These are phyloP conservation scores for Lethenteron reissneri DNA, from an alignment of 2,113 vertebrate genomes.

Conservation along the genomic window DNA sequence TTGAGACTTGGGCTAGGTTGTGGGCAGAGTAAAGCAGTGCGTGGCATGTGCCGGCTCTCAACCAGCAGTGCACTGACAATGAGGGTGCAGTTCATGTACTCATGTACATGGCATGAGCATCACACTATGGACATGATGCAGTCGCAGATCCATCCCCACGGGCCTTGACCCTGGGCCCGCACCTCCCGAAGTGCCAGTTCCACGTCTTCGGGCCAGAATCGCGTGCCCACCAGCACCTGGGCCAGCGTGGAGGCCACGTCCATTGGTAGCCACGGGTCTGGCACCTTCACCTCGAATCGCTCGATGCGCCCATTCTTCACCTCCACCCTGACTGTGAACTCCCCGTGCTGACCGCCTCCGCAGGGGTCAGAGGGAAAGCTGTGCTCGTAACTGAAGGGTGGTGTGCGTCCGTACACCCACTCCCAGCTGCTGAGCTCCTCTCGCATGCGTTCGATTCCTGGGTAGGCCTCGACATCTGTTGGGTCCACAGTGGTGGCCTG, in stretches of 20 bases:
- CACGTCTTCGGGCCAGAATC: constrained; percentile 32
- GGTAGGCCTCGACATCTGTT: constrained; percentile 31
- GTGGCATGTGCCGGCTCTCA: no score
- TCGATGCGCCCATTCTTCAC: constrained; percentile 49
- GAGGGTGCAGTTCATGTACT: no score
- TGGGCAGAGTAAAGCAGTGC: no score
- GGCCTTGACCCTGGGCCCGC: not conserved
- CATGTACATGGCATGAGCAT: no score
- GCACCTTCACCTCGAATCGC: constrained; percentile 27
- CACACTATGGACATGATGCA: no score
- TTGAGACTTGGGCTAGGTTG: no score
- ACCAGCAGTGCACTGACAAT: no score
- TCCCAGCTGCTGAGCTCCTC: constrained; percentile 51
- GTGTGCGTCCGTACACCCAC: constrained; percentile 71
- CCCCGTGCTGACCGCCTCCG: constrained; percentile 11
- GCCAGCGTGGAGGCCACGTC: constrained; percentile 24
- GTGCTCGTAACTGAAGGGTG: constrained; percentile 43
- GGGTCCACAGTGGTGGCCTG: constrained; percentile 31
- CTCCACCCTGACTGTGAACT: constrained; percentile 29
- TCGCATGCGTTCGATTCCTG: constrained; percentile 32
- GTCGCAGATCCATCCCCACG: no score
- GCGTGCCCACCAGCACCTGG: constrained; percentile 29
- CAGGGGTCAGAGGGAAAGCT: constrained; percentile 19
- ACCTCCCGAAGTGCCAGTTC: constrained; percentile 4
- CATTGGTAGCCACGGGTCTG: constrained; percentile 35